Evolutionary conservation across 2,888 invertebrate genomes (phyloP), one percentile per base, ranked within the genome.

Genomic region (Frankliniella fusca): DNA sequence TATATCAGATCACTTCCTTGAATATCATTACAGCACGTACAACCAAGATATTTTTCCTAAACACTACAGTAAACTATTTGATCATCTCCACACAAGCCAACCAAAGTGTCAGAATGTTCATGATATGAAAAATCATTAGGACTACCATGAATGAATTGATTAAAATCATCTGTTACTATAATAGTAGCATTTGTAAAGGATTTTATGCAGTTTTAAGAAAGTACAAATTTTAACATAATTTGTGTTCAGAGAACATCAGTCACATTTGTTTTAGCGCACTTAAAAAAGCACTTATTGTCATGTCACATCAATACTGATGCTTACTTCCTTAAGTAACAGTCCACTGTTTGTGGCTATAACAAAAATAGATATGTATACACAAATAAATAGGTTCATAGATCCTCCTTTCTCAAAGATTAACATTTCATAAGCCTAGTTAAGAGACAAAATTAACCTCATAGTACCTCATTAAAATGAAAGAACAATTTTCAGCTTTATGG

Each of bases 231-330:
- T 27, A 76, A 20, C 54, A 12, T 20, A 54, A 54, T 15, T 54
- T 54, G 18, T 12, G 12, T 76, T 76, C n/a, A 76, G 3, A 23
- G 70, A 23, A 76, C 70, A 27, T 76, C 70, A 76, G 70, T 76
- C 70, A 76, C 61, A 61, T 27, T 27, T 76, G 70, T 76, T 27
- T 76, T 76, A 76, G 5, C 38, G 38, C 38, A 76, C 70, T 76
- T 76, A 12, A 27, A 7, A 76, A 12, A 27, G 27, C 23, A 23
- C 12, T 76, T 76, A 76, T 76, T 76, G 70, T 76, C 70, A 76
- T 76, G 70, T 27, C 70, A 76, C 70, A 76, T 76, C 70, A 27
- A 76, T 76, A 76, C 70, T 27, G 23, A 76, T 76, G 70, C 70
- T 76, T 12, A 27, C 70, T 27, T 76, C 12, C 12, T 10, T 27